A percentile compares a stretch with the other conserved stretches of the same genome.
phyloP scores from a whole-genome alignment of 2,888 invertebrate genomes.

The Heliconius aoede region DNA sequence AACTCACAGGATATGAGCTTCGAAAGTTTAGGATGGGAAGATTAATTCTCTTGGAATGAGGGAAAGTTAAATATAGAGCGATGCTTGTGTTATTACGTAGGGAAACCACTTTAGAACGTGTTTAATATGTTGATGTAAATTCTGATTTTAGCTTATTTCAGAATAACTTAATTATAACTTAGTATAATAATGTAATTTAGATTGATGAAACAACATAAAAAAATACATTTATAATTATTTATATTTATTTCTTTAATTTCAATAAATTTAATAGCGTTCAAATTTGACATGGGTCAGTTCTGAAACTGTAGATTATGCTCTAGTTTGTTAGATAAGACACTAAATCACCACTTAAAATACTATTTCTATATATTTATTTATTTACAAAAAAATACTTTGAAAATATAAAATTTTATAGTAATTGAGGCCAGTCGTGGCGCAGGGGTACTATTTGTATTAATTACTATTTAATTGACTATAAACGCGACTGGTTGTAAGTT shows the following conservation, averaged over 20 bases:
- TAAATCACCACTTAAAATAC: background rate
- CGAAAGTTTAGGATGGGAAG: constrained; percentile 24
- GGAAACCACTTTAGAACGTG: constrained; percentile 5
- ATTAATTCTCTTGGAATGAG: constrained; percentile 23
- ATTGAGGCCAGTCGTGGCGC: too few relatives aligned
- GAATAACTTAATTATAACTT: background rate
- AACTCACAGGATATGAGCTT: constrained; percentile 30
- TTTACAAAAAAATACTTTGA: background rate
- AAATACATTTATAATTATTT: background rate
- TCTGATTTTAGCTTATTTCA: background rate
- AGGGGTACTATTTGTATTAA: too few relatives aligned
- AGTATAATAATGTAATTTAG: background rate
- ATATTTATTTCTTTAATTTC: background rate
- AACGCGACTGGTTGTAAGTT: too few relatives aligned
- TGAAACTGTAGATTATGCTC: background rate
- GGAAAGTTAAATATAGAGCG: constrained; percentile 23
- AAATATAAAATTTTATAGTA: background rate
- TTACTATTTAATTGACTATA: too few relatives aligned
- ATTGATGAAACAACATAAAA: background rate
- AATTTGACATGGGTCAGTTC: background rate
- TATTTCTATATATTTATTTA: background rate
- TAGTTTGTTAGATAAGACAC: background rate
- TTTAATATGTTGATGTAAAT: background rate
- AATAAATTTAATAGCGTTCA: background rate
- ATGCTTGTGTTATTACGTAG: constrained; percentile 13